Percentiles rank a stretch among this genome's conserved stretches.
These are phyloP conservation scores for Coptotermes formosanus DNA, from an alignment of 1,140 invertebrate species.

Conservation along the genomic window DNA sequence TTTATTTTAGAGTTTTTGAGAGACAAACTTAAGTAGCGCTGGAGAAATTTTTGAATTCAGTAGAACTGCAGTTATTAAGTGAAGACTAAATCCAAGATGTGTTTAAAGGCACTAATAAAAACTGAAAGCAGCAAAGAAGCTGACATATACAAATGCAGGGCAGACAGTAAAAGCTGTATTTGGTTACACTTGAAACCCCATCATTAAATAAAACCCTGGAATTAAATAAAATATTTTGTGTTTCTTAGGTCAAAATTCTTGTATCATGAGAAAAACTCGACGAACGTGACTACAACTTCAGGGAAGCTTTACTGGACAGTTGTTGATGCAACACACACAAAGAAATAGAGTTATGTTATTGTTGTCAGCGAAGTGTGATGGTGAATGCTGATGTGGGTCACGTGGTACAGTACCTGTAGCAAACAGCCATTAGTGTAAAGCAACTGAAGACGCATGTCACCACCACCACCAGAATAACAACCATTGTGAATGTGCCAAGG, in stretches of 20 bases:
- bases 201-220: no score
- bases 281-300: not conserved
- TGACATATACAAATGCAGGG: no score
- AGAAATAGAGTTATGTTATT: not conserved
- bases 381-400: conserved; percentile 33
- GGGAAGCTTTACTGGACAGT: not conserved
- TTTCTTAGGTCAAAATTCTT: not conserved
- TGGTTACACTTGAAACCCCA: no score
- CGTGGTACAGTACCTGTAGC: conserved; percentile 83
- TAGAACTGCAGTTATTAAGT: no score
- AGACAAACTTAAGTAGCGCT: no score
- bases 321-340: not conserved
- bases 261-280: not conserved
- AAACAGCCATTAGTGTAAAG: conserved; percentile 91
- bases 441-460: conserved; percentile 91
- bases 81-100: no score
- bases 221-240: not conserved
- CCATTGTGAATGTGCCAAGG: conserved; percentile 85
- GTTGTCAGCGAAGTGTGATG: not conserved
- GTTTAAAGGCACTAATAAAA: no score
- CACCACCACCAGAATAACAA: conserved; percentile 87
- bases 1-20: no score
- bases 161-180: no score
- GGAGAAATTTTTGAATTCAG: no score
- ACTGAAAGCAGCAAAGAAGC: no score